Base-by-base conservation (phyloP, 1,140 invertebrate genomes). In the Drosophila mauritiana region DNA sequence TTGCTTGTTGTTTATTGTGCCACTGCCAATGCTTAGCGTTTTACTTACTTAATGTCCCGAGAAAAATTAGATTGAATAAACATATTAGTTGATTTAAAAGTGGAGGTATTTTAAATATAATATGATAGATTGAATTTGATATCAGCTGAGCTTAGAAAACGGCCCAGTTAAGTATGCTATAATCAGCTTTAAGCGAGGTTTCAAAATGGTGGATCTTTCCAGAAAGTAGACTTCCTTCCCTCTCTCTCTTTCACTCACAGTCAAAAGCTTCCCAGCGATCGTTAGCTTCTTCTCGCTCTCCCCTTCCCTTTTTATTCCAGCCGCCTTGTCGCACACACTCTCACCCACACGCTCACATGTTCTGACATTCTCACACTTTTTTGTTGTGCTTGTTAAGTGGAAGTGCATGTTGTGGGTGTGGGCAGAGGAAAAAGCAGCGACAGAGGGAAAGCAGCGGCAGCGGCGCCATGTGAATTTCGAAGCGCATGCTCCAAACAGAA, bases 371-470 rank as follows among this genome's bases (percentile, higher is more conserved):
- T 48, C 39, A 12, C 36, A 53, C 43, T 48, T 69, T 69, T 80
- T 86, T 85, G 73, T 78, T 65, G 77, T 76, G 73, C 54, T 73
- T 77, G 73, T 59, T 53, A 61, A 77, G 56, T 78, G 72, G 63
- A 82, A 88, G 59, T 72, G 62, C 52, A 68, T 63, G 62, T 53
- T 22, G 73, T 76, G 73, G 73, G 72, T 76, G 64, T 56, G 42
- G 27, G 63, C 34, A 65, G 31, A 25, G 67, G 5, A 12, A 11
- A 34, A 5, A 10, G 22, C 65, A 53, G 65, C n/a, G 49, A 17
- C 63, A 31, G 57, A 51, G 37, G n/a, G 11, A 22, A 42, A 39
- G 42, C 31, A 10, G 7, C 27, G 37, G 42, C 52, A 53, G 72
- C 39, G 48, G 42, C 54, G 49, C 70, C 48, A 73, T 73, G 70